Evolutionary conservation across 2,888 invertebrate genomes (phyloP).

Genomic region (Epinotia bilunana): DNA sequence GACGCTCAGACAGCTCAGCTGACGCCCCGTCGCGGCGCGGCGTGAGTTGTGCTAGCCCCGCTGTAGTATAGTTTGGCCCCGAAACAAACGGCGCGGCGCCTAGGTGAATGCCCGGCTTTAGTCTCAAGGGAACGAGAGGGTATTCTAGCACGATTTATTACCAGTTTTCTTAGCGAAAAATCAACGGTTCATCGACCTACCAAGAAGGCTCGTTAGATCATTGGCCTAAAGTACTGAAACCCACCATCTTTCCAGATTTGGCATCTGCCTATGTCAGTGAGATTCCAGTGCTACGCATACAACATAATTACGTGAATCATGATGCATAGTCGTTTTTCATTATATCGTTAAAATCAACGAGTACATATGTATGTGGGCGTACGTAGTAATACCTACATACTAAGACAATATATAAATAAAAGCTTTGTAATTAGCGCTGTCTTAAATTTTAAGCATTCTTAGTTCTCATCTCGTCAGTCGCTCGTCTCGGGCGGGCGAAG

Average conservation of each 20-base stretch:
- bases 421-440: slow-evolving; percentile 25
- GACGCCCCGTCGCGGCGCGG: too few species aligned
- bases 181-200: neutral
- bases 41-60: too few species aligned
- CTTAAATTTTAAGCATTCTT: slow-evolving; percentile 24
- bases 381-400: slow-evolving; percentile 1
- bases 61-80: too few species aligned
- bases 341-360: slow-evolving; percentile 2
- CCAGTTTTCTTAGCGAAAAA: neutral
- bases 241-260: neutral
- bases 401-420: slow-evolving; percentile 7
- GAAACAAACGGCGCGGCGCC: too few species aligned
- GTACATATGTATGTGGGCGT: neutral
- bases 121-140: too few species aligned
- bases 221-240: neutral
- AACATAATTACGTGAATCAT: neutral
- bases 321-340: slow-evolving; percentile 8
- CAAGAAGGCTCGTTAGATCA: neutral
- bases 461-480: slow-evolving; percentile 16
- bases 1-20: too few species aligned
- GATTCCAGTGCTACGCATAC: too few species aligned
- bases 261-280: neutral
- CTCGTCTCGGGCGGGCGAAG: slow-evolving; percentile 16
- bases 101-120: too few species aligned
- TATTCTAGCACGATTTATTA: too few species aligned